Percentiles rank a stretch among this genome's conserved stretches.
phyloP scores from a whole-genome alignment of 2,888 invertebrate genomes.

The Cheilosia vernalis region DNA sequence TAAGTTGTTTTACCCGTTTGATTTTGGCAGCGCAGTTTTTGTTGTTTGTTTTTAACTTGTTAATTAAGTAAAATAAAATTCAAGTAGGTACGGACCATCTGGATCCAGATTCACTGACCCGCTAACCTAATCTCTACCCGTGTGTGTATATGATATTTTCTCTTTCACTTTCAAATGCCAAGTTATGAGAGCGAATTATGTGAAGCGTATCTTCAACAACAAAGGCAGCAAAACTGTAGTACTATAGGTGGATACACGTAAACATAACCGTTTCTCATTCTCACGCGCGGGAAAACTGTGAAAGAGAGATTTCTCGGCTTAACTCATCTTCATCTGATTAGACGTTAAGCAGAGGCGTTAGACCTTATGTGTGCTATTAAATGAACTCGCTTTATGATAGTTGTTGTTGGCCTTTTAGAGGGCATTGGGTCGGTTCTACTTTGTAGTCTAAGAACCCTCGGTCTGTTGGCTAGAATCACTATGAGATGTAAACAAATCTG shows the following conservation, averaged over 20 bases:
- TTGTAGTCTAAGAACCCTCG: conserved; percentile 63
- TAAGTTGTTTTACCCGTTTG: too few relatives aligned
- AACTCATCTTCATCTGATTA: conserved; percentile 24
- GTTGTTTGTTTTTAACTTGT: not conserved
- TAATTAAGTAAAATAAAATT: not conserved
- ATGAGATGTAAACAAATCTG: conserved; percentile 29
- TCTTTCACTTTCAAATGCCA: conserved; percentile 67
- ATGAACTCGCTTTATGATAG: not conserved
- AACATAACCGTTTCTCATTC: conserved; percentile 30
- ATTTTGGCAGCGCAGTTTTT: not conserved
- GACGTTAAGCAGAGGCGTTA: conserved; percentile 13
- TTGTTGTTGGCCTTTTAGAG: conserved; percentile 44
- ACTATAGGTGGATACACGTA: not conserved
- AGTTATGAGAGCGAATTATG: conserved; percentile 8
- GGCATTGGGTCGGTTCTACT: conserved; percentile 22
- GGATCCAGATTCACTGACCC: conserved; percentile 55
- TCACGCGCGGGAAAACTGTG: conserved; percentile 8
- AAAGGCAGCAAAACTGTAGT: not conserved
- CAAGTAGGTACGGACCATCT: not conserved
- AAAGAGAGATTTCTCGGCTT: conserved; percentile 8
- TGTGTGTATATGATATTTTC: conserved; percentile 13
- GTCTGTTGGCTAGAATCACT: conserved; percentile 59
- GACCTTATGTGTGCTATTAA: conserved; percentile 25
- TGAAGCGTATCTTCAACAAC: conserved; percentile 33
- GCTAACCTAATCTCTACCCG: conserved; percentile 42